Conservation (phyloP, 1,140 invertebrate genomes). For the Drosophila truncata region DNA sequence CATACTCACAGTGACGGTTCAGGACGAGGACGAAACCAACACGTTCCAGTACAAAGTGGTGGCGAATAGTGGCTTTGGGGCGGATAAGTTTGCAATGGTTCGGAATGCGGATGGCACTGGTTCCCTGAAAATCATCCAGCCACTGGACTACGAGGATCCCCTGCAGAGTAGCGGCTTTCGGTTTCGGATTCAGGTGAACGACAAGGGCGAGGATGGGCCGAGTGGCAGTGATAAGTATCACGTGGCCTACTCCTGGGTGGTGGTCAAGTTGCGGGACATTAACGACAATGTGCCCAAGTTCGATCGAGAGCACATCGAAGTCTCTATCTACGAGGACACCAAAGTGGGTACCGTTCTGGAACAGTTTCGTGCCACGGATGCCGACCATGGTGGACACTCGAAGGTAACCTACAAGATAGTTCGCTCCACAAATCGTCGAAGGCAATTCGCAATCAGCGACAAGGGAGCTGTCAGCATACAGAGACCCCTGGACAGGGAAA, state of each 20-base stretch:
- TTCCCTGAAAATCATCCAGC: slow-evolving; percentile 89
- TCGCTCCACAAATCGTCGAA: slow-evolving; percentile 87
- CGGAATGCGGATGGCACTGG: slow-evolving; percentile 89
- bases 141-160: slow-evolving; percentile 88
- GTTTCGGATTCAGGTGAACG: slow-evolving; percentile 88
- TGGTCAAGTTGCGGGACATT: slow-evolving; percentile 88
- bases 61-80: slow-evolving; percentile 88
- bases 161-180: slow-evolving; percentile 87
- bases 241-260: slow-evolving; percentile 88
- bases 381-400: slow-evolving; percentile 87
- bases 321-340: slow-evolving; percentile 88
- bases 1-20: slow-evolving; percentile 88
- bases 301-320: slow-evolving; percentile 87
- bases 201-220: slow-evolving; percentile 86
- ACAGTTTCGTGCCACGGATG: slow-evolving; percentile 88
- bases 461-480: slow-evolving; percentile 88
- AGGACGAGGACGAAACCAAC: slow-evolving; percentile 89
- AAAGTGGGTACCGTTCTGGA: slow-evolving; percentile 88
- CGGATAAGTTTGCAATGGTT: slow-evolving; percentile 89
- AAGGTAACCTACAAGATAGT: slow-evolving; percentile 87
- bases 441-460: slow-evolving; percentile 88
- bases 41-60: slow-evolving; percentile 87
- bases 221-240: slow-evolving; percentile 87
- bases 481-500: slow-evolving; percentile 87
- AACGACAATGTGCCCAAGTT: slow-evolving; percentile 89